Base-by-base conservation (phyloP, 1,140 invertebrate species). In the Drosophila micromelanica region DNA sequence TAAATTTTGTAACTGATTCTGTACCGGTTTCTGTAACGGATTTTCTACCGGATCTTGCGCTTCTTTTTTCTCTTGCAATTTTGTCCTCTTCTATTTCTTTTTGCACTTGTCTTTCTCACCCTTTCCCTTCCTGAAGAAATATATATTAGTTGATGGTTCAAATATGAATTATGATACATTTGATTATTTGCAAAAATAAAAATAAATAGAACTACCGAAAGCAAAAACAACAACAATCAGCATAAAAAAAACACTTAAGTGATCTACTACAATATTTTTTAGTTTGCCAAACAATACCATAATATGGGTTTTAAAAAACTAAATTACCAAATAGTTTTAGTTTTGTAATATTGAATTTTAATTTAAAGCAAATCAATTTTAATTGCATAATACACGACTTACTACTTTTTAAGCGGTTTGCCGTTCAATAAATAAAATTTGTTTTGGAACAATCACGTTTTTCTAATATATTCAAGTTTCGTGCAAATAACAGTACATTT, bases 381-480 rank as follows among this genome's bases (percentile, higher is more conserved):
- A 78, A 86, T 78, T 73, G 82, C 78, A 76, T 87, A 87, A 87
- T 89, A 87, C 84, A 86, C 75, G 48, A 65, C 63, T 57, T 63
- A 64, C 76, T 64, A 76, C 77, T 77, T 76, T 61, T 40, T 13
- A 78, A 81, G 81, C 81, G 69, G 82, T 46, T 68, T 45, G 43
- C 40, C 38, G 32, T 60, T 74, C 37, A 72, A 76, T 82, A 78
- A 73, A 68, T 71, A 65, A 71, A 69, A 76, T 78, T 37, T 78
- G 73, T 70, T 68, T 78, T 62, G 67, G 78, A 78, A 75, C 64
- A 80, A 86, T 86, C 69, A 80, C 52, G 5, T 55, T 46, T 45
- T 68, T 45, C 72, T 69, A 80, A 73, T 74, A 56, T 70, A 77
- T 80, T 49, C 17, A 67, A 37, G 7, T 67, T 67, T 55, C 73